Evolutionary conservation across 1,140 invertebrate species (phyloP), one percentile per base, ranked within the genome.

Genomic region (Ostrea edulis): DNA sequence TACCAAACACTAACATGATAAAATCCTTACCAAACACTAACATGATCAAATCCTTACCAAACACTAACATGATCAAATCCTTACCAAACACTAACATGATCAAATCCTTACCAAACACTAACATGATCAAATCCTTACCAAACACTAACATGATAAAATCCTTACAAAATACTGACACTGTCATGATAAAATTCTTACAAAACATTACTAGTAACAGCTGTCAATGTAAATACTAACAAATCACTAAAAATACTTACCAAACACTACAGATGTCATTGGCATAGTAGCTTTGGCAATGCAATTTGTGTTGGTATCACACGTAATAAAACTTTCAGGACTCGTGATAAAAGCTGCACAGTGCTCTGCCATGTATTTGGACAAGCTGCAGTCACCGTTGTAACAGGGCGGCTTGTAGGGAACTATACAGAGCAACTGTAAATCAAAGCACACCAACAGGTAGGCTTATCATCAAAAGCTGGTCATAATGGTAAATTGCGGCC

Each of bases 241-340:
- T 44, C 35, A 44, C 35, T 44, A 44, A 81, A 51, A 51, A 81
- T 81, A 52, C 82, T 83, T 83, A 83, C 82, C 82, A n/a, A 52
- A 54, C 53, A 83, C 82, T 9, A 83, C 12, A 25, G 35, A n/a
- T 53, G 51, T 83, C 82, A 83, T 52, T 52, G 82, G 82, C 53
- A 83, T 54, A 25, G 82, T 83, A 22, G 82, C 82, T 83, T 54
- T 83, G 14, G 82, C 82, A 83, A 53, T 83, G 29, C 82, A 83
- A 11, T 83, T 83, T 14, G 68, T 25, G 25, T 77, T 77, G 9
- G 44, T 83, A 52, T 83, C 82, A 53, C 82, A 83, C 2, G 82
- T 83, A 12, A 83, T 53, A 35, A 83, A 83, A 44, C 82, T 83
- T 25, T 83, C 82, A 12, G 82, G 82, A 83, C 53, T 83, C 17